These are phyloP conservation scores for Rhaphigaster nebulosa DNA, from an alignment of 2,888 invertebrate species.

Conservation along the genomic window DNA sequence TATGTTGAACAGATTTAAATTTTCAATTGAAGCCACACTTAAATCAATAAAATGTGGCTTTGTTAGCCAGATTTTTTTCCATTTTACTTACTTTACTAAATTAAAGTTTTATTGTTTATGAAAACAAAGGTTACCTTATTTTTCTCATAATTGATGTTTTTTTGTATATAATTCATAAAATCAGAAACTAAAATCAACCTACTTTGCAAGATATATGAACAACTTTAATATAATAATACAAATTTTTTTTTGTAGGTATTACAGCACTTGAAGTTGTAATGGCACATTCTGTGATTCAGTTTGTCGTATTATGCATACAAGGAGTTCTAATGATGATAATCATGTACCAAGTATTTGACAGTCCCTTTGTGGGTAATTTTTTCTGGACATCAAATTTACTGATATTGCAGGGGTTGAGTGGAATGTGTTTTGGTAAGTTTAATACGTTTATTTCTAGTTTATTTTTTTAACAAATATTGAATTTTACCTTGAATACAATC, in stretches of 20 bases:
- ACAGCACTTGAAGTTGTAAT: conserved; percentile 66
- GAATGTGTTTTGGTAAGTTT: conserved; percentile 67
- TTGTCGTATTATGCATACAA: conserved; percentile 66
- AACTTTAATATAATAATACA: not conserved
- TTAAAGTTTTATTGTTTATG: too few relatives aligned
- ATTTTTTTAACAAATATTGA: not conserved
- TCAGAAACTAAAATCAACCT: too few relatives aligned
- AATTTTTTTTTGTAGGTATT: conserved; percentile 64
- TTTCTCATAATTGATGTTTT: too few relatives aligned
- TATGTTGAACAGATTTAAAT: too few relatives aligned
- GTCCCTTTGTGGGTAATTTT: conserved; percentile 66
- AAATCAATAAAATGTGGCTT: too few relatives aligned
- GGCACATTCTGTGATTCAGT: conserved; percentile 66
- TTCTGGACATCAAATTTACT: conserved; percentile 65
- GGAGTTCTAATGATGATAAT: conserved; percentile 66
- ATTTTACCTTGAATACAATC: not conserved
- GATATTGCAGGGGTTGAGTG: conserved; percentile 66
- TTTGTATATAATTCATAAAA: too few relatives aligned
- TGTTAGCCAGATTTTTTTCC: too few relatives aligned
- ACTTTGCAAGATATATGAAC: too few relatives aligned
- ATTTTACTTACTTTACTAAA: too few relatives aligned
- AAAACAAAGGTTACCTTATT: too few relatives aligned
- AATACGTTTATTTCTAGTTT: not conserved
- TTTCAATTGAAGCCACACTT: too few relatives aligned
- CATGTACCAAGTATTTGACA: conserved; percentile 67